Evolutionary conservation across 2,113 vertebrate species (phyloP).

Genomic region (Misgurnus mizolepis): DNA sequence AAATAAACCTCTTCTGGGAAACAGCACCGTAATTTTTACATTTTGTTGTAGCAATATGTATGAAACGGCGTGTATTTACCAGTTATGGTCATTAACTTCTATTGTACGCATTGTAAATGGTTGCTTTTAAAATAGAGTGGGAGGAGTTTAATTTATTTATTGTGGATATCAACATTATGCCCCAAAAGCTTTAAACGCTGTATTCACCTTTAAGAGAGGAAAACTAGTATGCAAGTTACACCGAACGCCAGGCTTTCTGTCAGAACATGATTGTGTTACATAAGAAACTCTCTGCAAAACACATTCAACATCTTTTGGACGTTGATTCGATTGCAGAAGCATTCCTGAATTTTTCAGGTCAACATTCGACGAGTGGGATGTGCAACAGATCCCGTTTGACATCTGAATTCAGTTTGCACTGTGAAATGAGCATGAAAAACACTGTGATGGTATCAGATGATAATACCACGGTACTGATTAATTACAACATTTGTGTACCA

Average conservation of each 20-base stretch:
- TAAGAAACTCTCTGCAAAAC: neutral
- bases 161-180: too few relatives aligned
- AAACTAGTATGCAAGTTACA: neutral
- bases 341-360: neutral
- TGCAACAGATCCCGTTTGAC: neutral
- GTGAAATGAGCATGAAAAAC: neutral
- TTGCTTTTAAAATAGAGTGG: too few relatives aligned
- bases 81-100: too few relatives aligned
- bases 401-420: neutral
- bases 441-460: neutral
- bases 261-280: neutral
- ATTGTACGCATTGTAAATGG: too few relatives aligned
- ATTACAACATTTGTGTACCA: too few relatives aligned
- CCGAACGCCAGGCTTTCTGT: neutral
- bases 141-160: too few relatives aligned
- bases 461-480: too few relatives aligned
- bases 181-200: too few relatives aligned
- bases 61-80: too few relatives aligned
- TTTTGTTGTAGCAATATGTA: too few relatives aligned
- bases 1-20: too few relatives aligned
- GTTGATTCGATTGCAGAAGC: conserved; percentile 6
- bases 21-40: too few relatives aligned
- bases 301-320: neutral
- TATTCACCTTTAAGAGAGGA: neutral
- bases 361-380: neutral